phyloP scores from a whole-genome alignment of 1,140 invertebrate species.

The Euwallacea fornicatus region DNA sequence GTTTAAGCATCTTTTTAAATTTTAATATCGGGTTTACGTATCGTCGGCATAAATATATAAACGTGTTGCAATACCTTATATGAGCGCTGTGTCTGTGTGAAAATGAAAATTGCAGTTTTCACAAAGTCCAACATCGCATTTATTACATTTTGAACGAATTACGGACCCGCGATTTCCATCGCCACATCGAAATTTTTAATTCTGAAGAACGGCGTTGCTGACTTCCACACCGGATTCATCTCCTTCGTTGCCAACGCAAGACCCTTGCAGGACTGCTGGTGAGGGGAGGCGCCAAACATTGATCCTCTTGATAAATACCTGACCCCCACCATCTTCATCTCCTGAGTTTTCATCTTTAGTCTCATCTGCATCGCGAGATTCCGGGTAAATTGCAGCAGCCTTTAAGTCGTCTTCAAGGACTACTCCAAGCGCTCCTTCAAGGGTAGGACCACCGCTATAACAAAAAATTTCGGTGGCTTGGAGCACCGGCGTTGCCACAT shows the following conservation, averaged over 20 bases:
- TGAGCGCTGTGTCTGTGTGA: no score
- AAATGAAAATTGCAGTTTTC: no score
- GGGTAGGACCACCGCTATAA: conserved; percentile 23
- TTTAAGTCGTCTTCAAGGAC: conserved; percentile 22
- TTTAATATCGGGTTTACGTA: no score
- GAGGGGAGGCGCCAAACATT: conserved; percentile 8
- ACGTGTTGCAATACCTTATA: no score
- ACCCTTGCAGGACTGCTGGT: conserved; percentile 11
- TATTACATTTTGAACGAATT: no score
- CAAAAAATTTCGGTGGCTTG: no score
- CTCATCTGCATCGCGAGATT: conserved; percentile 29
- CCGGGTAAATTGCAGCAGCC: conserved; percentile 31
- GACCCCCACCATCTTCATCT: conserved; percentile 31
- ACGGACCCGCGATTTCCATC: no score
- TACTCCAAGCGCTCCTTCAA: conserved; percentile 33
- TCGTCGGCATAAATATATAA: no score
- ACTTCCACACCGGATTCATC: not conserved
- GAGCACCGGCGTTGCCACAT: conserved; percentile 22
- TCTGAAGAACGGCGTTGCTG: not conserved
- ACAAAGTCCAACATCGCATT: no score
- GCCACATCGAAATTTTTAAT: no score
- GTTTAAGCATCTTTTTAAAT: no score
- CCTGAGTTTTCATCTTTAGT: conserved; percentile 38
- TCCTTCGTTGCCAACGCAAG: not conserved
- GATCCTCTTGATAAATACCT: conserved; percentile 22